These are phyloP conservation scores for Julus scandinavius DNA, from an alignment of 2,888 invertebrate genomes.

Conservation along the genomic window DNA sequence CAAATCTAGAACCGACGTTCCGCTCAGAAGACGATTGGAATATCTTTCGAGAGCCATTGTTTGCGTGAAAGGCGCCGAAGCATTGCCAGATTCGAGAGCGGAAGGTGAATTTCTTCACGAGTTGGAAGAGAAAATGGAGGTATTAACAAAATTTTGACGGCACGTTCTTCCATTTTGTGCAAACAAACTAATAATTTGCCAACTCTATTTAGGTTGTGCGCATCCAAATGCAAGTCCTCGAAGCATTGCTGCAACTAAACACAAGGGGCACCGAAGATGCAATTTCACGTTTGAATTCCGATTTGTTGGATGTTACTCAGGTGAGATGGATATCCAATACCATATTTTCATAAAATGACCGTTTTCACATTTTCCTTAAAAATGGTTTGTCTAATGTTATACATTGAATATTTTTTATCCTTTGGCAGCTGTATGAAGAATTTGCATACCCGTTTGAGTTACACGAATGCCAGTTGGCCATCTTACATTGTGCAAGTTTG, in stretches of 20 bases:
- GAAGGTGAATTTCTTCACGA: slow-evolving; percentile 83
- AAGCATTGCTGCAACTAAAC: slow-evolving; percentile 72
- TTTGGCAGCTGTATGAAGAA: slow-evolving; percentile 81
- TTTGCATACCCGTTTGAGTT: slow-evolving; percentile 90
- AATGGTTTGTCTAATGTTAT: slow-evolving; percentile 30
- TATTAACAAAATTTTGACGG: slow-evolving; percentile 75
- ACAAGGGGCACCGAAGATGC: slow-evolving; percentile 68
- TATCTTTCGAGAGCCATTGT: slow-evolving; percentile 94
- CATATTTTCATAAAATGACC: neutral
- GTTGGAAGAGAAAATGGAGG: slow-evolving; percentile 92
- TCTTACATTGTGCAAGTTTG: slow-evolving; percentile 94
- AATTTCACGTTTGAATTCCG: slow-evolving; percentile 79
- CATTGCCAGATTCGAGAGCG: slow-evolving; percentile 71
- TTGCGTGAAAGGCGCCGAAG: slow-evolving; percentile 87
- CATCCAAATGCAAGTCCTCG: slow-evolving; percentile 71
- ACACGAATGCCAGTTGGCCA: slow-evolving; percentile 93
- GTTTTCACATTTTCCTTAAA: neutral
- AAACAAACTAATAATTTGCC: neutral
- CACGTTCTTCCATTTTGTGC: too few species aligned
- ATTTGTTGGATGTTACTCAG: slow-evolving; percentile 87
- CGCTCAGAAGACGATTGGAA: slow-evolving; percentile 83
- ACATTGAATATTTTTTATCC: slow-evolving; percentile 49
- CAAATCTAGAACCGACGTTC: slow-evolving; percentile 74
- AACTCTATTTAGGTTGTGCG: slow-evolving; percentile 64
- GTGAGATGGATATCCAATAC: slow-evolving; percentile 66